Evolutionary conservation across 2,113 vertebrate genomes (phyloP).

Genomic region (Macrotis lagotis): DNA sequence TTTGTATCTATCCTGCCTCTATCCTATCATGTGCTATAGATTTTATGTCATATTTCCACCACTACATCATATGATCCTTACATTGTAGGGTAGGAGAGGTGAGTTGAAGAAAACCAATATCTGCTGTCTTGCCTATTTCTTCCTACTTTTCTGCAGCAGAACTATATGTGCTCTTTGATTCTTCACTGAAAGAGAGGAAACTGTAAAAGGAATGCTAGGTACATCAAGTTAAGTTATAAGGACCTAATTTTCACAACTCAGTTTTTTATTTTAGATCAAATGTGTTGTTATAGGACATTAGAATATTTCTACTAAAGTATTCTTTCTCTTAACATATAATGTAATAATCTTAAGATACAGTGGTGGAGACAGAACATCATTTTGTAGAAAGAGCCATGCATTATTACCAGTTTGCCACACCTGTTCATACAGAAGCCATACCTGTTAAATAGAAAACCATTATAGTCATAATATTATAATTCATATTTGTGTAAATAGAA

Average conservation of each 20-base stretch:
- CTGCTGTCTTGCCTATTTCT: background rate
- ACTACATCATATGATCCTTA: background rate
- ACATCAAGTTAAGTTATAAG: background rate
- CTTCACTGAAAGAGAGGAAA: background rate
- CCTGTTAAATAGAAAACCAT: background rate
- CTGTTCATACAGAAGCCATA: conserved; percentile 3
- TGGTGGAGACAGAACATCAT: background rate
- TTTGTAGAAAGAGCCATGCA: background rate
- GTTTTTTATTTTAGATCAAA: conserved; percentile 11
- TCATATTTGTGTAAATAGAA: conserved; percentile 50
- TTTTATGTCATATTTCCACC: background rate
- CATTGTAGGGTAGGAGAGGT: background rate
- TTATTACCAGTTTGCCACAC: background rate
- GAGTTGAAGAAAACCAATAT: background rate
- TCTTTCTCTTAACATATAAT: background rate
- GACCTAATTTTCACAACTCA: conserved; percentile 35
- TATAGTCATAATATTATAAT: conserved; percentile 10
- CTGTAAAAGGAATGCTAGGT: background rate
- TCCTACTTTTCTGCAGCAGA: background rate
- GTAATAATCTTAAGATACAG: background rate
- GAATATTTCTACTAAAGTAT: background rate
- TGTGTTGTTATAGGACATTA: background rate
- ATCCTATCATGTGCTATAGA: background rate
- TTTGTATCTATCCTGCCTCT: background rate
- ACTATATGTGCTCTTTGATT: conserved; percentile 30